Evolutionary conservation across 2,888 invertebrate genomes (phyloP).

Genomic region (Priocnemis perturbator): DNA sequence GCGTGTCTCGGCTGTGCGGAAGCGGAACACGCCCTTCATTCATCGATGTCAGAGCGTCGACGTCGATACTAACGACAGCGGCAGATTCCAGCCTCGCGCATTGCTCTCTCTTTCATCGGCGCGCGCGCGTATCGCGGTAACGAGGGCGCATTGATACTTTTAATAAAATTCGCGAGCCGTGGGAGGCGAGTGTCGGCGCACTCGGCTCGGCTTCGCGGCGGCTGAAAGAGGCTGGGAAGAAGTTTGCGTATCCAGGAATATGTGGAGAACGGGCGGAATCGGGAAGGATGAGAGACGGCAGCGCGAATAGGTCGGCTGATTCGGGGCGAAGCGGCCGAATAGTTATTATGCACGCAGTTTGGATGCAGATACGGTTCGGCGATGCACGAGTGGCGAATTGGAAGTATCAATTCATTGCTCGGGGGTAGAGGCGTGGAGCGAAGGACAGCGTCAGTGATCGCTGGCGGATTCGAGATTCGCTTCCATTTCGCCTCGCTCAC

Average conservation of each 20-base stretch:
- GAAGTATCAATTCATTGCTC: slow-evolving; percentile 32
- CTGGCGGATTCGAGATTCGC: slow-evolving; percentile 18
- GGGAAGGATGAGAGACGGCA: neutral
- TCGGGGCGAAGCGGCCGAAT: slow-evolving; percentile 5
- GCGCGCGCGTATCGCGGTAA: slow-evolving; percentile 20
- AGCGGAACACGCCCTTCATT: neutral
- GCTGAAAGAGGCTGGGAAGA: slow-evolving; percentile 18
- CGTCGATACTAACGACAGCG: neutral
- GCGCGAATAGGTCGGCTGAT: neutral
- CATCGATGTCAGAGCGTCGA: slow-evolving; percentile 2
- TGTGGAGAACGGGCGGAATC: neutral
- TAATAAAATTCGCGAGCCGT: slow-evolving; percentile 36
- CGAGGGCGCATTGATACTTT: slow-evolving; percentile 35
- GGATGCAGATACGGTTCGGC: slow-evolving; percentile 12
- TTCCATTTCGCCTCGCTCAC: neutral
- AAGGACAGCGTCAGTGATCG: slow-evolving; percentile 17
- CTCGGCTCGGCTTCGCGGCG: slow-evolving; percentile 16
- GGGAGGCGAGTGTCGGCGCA: slow-evolving; percentile 15
- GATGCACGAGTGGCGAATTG: slow-evolving; percentile 15
- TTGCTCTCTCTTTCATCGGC: neutral
- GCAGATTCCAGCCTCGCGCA: too few relatives aligned
- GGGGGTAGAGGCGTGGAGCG: too few relatives aligned
- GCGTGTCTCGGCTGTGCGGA: neutral
- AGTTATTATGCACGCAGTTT: slow-evolving; percentile 29
- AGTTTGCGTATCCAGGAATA: slow-evolving; percentile 8